Evolutionary conservation across 1,140 invertebrate genomes (phyloP).

Genomic region (Armadillidium nasatum): DNA sequence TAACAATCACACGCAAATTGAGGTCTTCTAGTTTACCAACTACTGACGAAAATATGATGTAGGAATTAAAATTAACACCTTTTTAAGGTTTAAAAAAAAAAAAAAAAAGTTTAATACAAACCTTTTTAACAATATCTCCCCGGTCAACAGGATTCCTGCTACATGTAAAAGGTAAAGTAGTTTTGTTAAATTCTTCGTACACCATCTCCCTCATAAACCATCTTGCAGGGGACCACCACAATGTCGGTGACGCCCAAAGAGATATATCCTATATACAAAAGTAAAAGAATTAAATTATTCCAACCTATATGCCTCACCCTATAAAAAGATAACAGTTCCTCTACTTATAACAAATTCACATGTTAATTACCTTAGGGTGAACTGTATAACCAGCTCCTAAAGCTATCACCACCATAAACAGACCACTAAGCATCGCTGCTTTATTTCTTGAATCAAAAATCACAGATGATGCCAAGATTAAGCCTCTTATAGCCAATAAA

Average conservation of each 20-base stretch:
- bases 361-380: slow-evolving; percentile 30
- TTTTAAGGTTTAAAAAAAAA: too few relatives aligned
- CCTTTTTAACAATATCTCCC: slow-evolving; percentile 1
- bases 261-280: slow-evolving; percentile 38
- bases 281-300: background rate
- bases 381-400: slow-evolving; percentile 62
- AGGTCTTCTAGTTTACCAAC: too few relatives aligned
- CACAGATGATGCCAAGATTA: slow-evolving; percentile 65
- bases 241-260: slow-evolving; percentile 39
- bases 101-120: too few relatives aligned
- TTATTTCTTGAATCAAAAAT: slow-evolving; percentile 56
- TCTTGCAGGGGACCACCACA: slow-evolving; percentile 42
- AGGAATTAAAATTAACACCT: too few relatives aligned
- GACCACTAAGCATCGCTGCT: slow-evolving; percentile 47
- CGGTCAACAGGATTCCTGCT: slow-evolving; percentile 38
- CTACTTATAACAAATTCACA: background rate
- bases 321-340: background rate
- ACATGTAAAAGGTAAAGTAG: slow-evolving; percentile 35
- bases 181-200: slow-evolving; percentile 33
- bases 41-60: too few relatives aligned
- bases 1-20: too few relatives aligned
- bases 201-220: slow-evolving; percentile 39
- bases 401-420: slow-evolving; percentile 58
- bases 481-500: slow-evolving; percentile 64
- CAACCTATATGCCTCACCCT: background rate